Evolutionary conservation across 2,797 vertebrate genomes (phyloP), one percentile per base, ranked within the genome.

Genomic region (Esox masquinongy): DNA sequence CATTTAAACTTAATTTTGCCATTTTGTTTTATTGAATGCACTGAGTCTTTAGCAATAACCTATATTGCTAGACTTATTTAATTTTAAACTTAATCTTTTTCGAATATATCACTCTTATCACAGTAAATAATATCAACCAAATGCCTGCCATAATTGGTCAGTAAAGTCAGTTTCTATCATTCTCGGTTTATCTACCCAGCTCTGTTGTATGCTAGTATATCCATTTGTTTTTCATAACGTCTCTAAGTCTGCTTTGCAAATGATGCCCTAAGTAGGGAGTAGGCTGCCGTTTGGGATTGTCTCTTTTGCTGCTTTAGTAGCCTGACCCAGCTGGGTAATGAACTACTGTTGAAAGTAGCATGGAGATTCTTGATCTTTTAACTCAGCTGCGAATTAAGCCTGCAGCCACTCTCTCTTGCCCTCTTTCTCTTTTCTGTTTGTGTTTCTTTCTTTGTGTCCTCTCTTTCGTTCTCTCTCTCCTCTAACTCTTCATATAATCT

Each of bases 361-460:
- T 50, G 49, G 47, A 63, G 22, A 59, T 24, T 36, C 31, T 14
- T 63, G 67, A 59, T 75, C 77, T 81, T 82, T 80, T 64, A 80
- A 71, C 76, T 70, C 64, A 51, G 72, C 70, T 43, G 64, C 50
- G 73, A 77, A 82, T 82, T 70, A 82, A 72, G 26, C 68, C 47
- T 34, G 67, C 59, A 49, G 53, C 80, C 77, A 73, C 72, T 71
- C 75, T 68, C 70, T 77, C 73, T 63, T n/a, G n/a, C 53, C 36
- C 36, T 56, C 53, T 22, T n/a, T 56, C 19, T 56, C 53, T 22
- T 56, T 15, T n/a, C 19, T 56, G 1, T 56, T 19, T n/a, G 34
- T 4, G 19, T n/a, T n/a, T n/a, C 19, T 56, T 22, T 19, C n/a
- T 56, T 22, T 56, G 7, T 53, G 19, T 22, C 0, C 7, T 73